These are phyloP conservation scores for Cheilosia urbana DNA, from an alignment of 2,888 invertebrate species.

Conservation along the genomic window DNA sequence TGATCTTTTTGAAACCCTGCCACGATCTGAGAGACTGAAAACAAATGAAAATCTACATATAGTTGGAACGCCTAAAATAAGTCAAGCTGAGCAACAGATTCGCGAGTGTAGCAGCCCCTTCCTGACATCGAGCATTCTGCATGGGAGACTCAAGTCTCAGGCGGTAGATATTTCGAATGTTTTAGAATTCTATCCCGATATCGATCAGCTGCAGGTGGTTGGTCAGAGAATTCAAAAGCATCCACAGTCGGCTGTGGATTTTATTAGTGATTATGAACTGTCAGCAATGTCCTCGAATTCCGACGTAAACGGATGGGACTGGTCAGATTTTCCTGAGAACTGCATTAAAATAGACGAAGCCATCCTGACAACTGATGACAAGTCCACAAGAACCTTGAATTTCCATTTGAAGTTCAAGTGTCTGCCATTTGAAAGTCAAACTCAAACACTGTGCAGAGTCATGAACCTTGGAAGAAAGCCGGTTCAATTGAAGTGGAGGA, in stretches of 20 bases:
- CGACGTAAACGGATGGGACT: not conserved
- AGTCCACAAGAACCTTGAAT: not conserved
- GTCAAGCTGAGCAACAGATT: constrained; percentile 36
- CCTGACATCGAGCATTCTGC: constrained; percentile 28
- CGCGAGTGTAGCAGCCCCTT: not conserved
- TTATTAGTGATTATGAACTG: constrained; percentile 22
- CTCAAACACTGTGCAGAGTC: constrained; percentile 1
- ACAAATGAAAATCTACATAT: constrained; percentile 31
- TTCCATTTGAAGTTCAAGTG: constrained; percentile 38
- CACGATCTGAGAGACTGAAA: constrained; percentile 15
- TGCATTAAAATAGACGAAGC: constrained; percentile 29
- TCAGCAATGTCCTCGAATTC: constrained; percentile 23
- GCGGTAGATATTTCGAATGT: not conserved
- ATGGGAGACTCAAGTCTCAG: not conserved
- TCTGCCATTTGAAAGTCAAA: constrained; percentile 20
- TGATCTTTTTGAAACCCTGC: constrained; percentile 46
- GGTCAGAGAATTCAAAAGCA: constrained; percentile 55
- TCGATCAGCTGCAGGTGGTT: constrained; percentile 36
- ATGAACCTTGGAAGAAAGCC: constrained; percentile 34
- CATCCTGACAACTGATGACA: not conserved
- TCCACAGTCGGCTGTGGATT: not conserved
- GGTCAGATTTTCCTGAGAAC: constrained; percentile 16
- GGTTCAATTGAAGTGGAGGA: constrained; percentile 12
- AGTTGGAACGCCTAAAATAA: constrained; percentile 43
- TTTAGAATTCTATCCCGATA: constrained; percentile 48